These are phyloP conservation scores for Prorops nasuta DNA, from an alignment of 1,140 invertebrate genomes.

Conservation along the genomic window DNA sequence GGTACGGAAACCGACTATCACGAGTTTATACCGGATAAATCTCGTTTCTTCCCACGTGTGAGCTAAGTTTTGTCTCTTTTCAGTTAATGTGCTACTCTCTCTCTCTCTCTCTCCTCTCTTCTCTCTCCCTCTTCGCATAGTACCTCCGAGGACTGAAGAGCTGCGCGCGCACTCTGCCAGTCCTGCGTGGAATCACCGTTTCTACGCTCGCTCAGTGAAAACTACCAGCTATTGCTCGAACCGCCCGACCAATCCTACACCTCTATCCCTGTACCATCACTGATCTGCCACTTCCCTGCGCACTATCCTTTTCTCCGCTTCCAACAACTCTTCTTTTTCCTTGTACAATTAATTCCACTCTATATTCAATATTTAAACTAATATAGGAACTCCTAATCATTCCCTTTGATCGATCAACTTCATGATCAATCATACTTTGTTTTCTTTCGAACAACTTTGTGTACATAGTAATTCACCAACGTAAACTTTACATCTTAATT, in stretches of 20 bases:
- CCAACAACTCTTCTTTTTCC: no score
- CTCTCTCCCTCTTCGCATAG: background rate
- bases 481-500: no score
- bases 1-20: slow-evolving; percentile 38
- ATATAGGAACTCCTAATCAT: no score
- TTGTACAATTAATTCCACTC: no score
- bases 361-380: no score
- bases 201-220: slow-evolving; percentile 8
- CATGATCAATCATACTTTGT: no score
- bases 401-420: no score
- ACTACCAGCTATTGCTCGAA: slow-evolving; percentile 15
- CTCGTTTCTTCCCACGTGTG: slow-evolving; percentile 34
- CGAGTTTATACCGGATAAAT: slow-evolving; percentile 50
- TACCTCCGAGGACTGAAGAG: background rate
- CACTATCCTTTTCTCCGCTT: no score
- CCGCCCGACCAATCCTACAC: slow-evolving; percentile 18
- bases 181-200: background rate
- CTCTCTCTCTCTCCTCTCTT: slow-evolving; percentile 2
- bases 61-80: background rate
- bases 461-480: no score
- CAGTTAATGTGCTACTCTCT: slow-evolving; percentile 10
- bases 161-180: background rate
- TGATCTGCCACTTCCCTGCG: no score
- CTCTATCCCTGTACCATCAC: no score
- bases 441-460: no score